A percentile compares a stretch with the other conserved stretches of the same genome.
phyloP scores from a whole-genome alignment of 2,113 vertebrate species.

The Xenus cinereus region DNA sequence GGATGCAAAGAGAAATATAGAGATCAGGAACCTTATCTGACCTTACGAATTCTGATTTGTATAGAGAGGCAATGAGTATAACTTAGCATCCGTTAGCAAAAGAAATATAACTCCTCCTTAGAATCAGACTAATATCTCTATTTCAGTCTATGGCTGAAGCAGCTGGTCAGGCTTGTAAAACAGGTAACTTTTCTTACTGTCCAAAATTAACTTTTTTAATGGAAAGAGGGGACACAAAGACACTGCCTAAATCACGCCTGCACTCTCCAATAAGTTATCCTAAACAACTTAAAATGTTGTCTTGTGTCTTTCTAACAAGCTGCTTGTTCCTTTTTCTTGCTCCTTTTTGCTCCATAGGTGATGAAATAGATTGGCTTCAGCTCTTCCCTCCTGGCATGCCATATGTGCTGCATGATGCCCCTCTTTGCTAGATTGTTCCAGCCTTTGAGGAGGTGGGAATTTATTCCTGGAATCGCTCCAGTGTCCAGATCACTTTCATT shows the following conservation, averaged over 20 bases:
- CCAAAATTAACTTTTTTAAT: neutral
- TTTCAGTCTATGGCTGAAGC: neutral
- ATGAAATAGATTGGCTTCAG: constrained; percentile 1
- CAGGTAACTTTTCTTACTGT: neutral
- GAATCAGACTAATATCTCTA: neutral
- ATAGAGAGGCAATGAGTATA: neutral
- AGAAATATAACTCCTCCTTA: neutral
- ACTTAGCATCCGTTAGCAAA: neutral
- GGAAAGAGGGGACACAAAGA: neutral
- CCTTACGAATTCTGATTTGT: neutral
- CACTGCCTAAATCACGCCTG: neutral
- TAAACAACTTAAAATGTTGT: neutral
- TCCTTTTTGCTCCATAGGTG: neutral
- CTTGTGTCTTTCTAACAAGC: neutral
- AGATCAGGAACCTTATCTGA: neutral
- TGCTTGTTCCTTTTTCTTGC: neutral
- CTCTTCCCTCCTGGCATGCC: constrained; percentile 32
- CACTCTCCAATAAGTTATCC: neutral
- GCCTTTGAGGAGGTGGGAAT: neutral
- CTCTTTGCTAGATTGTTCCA: neutral
- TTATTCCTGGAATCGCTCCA: constrained; percentile 33
- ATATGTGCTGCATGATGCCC: constrained; percentile 16
- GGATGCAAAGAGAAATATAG: neutral
- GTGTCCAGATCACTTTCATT: neutral
- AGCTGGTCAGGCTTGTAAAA: neutral